phyloP scores from a whole-genome alignment of 2,797 vertebrate species.

The Rhynchotus rufescens region DNA sequence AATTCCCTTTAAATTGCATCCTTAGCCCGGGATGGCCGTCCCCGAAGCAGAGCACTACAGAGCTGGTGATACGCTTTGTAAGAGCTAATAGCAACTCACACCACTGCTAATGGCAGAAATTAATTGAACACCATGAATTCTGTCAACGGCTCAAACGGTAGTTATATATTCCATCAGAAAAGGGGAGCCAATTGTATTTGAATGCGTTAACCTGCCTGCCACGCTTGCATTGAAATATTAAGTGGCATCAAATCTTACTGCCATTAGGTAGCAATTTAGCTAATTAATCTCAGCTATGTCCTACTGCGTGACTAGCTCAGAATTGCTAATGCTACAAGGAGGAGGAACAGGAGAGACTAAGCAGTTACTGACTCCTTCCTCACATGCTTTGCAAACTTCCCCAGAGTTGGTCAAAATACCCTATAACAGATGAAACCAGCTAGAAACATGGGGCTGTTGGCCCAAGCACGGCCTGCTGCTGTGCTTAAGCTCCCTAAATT shows the following conservation, averaged over 20 bases:
- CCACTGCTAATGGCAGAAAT: constrained; percentile 13
- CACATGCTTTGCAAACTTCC: constrained; percentile 29
- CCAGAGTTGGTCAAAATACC: neutral
- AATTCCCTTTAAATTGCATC: neutral
- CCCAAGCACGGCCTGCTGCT: neutral
- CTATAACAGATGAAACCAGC: neutral
- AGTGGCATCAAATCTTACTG: constrained; percentile 31
- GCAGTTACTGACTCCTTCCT: constrained; percentile 1
- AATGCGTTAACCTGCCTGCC: constrained; percentile 4
- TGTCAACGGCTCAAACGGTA: neutral
- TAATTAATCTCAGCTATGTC: constrained; percentile 53
- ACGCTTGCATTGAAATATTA: constrained; percentile 54
- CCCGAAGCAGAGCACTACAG: neutral
- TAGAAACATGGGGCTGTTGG: neutral
- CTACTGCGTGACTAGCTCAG: constrained; percentile 18
- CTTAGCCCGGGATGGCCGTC: neutral
- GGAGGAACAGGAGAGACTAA: neutral
- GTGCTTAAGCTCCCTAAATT: neutral
- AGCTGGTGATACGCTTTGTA: neutral
- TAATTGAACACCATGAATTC: constrained; percentile 24
- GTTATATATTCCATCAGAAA: neutral
- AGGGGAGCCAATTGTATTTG: constrained; percentile 1
- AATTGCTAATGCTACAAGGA: constrained; percentile 17
- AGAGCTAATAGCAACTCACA: constrained; percentile 25
- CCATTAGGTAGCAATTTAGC: constrained; percentile 42